Evolutionary conservation across 2,888 invertebrate genomes (phyloP), one percentile per base, ranked within the genome.

Genomic region (Drosophila ustulata): DNA sequence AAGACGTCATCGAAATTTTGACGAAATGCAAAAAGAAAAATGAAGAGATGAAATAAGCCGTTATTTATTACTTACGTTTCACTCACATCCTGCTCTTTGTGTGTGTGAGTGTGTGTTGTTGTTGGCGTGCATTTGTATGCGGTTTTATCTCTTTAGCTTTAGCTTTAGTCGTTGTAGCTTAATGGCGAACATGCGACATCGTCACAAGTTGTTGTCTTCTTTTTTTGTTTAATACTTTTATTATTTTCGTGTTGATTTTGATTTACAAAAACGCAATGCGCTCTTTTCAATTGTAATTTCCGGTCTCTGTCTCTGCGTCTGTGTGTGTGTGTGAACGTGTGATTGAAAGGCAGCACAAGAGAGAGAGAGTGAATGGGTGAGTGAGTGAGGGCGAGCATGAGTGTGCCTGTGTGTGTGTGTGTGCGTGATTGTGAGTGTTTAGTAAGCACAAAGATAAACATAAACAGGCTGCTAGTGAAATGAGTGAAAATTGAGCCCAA

Each of bases 221-320:
- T 3, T 32, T 32, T 55, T 45, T 32, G 18, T 32, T 32, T 32
- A 13, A 30, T n/a, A 34, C 28, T 23, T 28, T 37, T 50, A 59
- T 64, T 56, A 49, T 66, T 66, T 71, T 79, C 57, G 74, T 70
- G 79, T 71, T 77, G 75, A 77, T 71, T 72, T 66, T 75, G 65
- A 72, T 65, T 75, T 68, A 68, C 68, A 62, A 67, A 75, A 74
- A 49, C 49, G 56, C 66, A 82, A 78, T 83, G 70, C 83, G 82
- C 81, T 78, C 74, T 80, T 81, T 85, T 89, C 89, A 89, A 89
- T 89, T 89, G 82, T 82, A 71, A 87, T 84, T 82, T 89, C 89
- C 89, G 89, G 89, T 89, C 74, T 89, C 74, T 80, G 80, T 88
- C 78, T 83, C 75, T 71, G 66, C 52, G 25, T 66, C 65, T 57